A percentile compares a stretch with the other conserved stretches of the same genome.
phyloP scores from a whole-genome alignment of 2,113 vertebrate species.

The Neolamprologus variostigma region DNA sequence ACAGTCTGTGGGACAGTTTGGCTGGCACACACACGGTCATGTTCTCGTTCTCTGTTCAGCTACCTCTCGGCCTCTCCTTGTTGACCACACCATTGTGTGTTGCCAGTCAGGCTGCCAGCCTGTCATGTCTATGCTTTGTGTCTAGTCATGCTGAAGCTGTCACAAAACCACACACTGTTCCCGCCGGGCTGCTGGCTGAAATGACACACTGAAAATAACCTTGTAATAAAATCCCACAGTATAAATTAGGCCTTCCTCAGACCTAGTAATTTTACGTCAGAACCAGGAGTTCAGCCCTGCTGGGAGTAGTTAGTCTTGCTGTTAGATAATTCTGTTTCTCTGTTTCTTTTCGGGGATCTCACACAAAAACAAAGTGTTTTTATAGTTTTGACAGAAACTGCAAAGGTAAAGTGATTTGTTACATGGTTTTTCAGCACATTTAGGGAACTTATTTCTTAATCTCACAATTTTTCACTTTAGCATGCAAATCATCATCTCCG shows the following conservation, averaged over 20 bases:
- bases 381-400: neutral
- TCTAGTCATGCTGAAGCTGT: slow-evolving; percentile 50
- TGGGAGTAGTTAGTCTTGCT: neutral
- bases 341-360: neutral
- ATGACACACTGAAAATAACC: slow-evolving; percentile 36
- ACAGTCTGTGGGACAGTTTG: neutral
- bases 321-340: neutral
- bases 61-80: neutral
- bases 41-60: neutral
- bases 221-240: slow-evolving; percentile 37
- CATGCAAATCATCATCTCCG: neutral
- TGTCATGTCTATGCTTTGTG: slow-evolving; percentile 19
- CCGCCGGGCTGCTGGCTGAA: slow-evolving; percentile 1
- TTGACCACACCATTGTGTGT: neutral
- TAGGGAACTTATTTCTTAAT: neutral
- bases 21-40: neutral
- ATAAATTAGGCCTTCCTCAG: slow-evolving; percentile 31
- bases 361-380: neutral
- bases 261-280: slow-evolving; percentile 28
- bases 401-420: neutral
- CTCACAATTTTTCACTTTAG: neutral
- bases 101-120: neutral
- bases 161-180: slow-evolving; percentile 3
- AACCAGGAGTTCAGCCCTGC: neutral
- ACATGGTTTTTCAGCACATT: neutral